Evolutionary conservation across 2,888 invertebrate genomes (phyloP).

Genomic region (Rhagophthalmus giganteus): DNA sequence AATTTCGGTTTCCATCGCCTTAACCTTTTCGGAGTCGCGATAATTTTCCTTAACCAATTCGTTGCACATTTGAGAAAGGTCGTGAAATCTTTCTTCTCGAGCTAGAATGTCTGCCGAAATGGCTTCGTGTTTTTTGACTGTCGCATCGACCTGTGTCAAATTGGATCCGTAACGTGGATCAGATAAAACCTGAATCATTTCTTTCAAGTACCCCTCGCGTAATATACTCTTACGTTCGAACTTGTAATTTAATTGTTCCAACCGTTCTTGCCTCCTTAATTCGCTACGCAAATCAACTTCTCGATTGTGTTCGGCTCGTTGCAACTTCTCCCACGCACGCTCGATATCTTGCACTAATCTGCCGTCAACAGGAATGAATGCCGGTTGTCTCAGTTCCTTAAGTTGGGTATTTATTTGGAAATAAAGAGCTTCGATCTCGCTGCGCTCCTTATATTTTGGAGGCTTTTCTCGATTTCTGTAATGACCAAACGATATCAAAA

Average conservation of each 20-base stretch:
- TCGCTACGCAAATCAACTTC: conserved; percentile 93
- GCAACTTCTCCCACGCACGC: conserved; percentile 89
- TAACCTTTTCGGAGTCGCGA: conserved; percentile 82
- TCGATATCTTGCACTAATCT: conserved; percentile 94
- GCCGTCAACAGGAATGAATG: conserved; percentile 85
- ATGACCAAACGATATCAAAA: conserved; percentile 87
- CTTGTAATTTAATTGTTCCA: conserved; percentile 93
- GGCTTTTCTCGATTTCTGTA: conserved; percentile 98
- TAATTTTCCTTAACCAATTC: conserved; percentile 91
- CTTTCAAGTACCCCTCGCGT: conserved; percentile 92
- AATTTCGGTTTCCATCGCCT: conserved; percentile 65
- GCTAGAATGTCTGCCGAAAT: conserved; percentile 96
- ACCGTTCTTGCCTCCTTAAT: conserved; percentile 84
- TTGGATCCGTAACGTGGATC: conserved; percentile 90
- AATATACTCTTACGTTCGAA: conserved; percentile 95
- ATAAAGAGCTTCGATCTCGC: conserved; percentile 94
- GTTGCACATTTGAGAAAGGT: conserved; percentile 89
- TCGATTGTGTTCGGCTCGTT: conserved; percentile 90
- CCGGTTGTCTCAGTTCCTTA: conserved; percentile 89
- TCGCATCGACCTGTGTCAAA: conserved; percentile 92
- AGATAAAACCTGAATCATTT: conserved; percentile 94
- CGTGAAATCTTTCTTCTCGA: conserved; percentile 89
- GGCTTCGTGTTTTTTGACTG: conserved; percentile 97
- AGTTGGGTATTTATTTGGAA: conserved; percentile 96
- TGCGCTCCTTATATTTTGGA: conserved; percentile 95